Base-by-base conservation (phyloP, 2,113 vertebrate genomes). In the Pithys albifrons region DNA sequence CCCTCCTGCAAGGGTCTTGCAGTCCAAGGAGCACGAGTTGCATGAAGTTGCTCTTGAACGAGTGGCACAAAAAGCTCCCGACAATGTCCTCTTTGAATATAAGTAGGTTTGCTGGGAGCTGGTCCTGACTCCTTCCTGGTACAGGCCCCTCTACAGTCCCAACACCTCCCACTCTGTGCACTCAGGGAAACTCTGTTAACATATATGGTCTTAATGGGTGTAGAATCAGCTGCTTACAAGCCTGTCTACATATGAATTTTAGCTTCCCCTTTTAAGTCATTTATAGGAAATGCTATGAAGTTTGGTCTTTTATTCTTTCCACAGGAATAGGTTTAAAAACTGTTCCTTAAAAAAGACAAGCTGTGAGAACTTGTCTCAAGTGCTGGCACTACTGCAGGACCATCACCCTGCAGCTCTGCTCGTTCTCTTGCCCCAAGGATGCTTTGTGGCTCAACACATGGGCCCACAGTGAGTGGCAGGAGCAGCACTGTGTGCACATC, bases 231-330 rank as follows among this genome's bases (percentile, higher is more conserved):
- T 95, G 89, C 89, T 85, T 37, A 58, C 57, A 96, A 95, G 95
- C 91, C 79, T 82, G 41, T 84, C 92, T 89, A 86, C 84, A 41
- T 78, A 70, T 14, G 89, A 84, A 89, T 67, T 97, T 97, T 29
- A 95, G 97, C 98, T 98, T 99, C 98, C 98, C 96, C 98, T 98
- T 98, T 96, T 64, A 89, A 84, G 93, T 74, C 46, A 95, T 97
- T 98, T 98, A 97, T 98, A 98, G 98, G 98, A 99, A 99, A 98
- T 92, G 80, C 49, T 57, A 80, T 80, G 39, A 88, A 95, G 97
- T 98, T 98, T 98, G 73, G 45, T 97, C 97, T 91, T 80, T 86
- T 86, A 48, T 59, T 37, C 35, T 87, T 59, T 14, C 41, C 46
- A 31, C 17, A 46, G 88, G 57, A 95, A 62, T 54, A 67, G 19